Percentiles rank a stretch among this genome's conserved stretches.
Evolutionary conservation across 2,113 vertebrate species (phyloP).

Genomic region (Antechinus flavipes): DNA sequence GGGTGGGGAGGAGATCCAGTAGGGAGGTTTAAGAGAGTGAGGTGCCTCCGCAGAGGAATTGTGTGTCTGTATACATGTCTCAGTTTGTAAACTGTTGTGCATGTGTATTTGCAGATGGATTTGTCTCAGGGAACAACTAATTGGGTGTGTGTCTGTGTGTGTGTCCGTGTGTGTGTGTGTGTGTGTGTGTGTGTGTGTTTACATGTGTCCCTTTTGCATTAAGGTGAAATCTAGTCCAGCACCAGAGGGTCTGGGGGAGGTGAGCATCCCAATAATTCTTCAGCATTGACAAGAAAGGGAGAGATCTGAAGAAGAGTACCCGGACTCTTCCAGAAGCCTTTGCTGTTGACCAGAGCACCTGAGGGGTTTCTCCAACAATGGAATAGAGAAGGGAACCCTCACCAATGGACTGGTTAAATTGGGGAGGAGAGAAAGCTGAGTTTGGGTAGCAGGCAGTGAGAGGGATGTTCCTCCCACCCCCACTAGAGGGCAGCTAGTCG

Average conservation of each 20-base stretch:
- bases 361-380: background rate
- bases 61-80: background rate
- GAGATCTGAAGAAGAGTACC: fast-evolving
- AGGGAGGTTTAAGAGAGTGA: background rate
- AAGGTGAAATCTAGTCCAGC: constrained; percentile 54
- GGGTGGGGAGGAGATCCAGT: background rate
- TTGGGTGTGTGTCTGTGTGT: background rate
- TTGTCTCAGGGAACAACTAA: fast-evolving
- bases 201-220: background rate
- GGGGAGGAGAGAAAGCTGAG: background rate
- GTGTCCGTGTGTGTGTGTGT: background rate
- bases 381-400: background rate
- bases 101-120: background rate
- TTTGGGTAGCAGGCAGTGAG: background rate
- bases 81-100: background rate
- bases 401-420: background rate
- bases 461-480: background rate
- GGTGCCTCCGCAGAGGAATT: background rate
- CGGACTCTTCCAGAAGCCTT: constrained; percentile 10
- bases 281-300: background rate
- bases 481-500: background rate
- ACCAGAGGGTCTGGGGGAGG: background rate
- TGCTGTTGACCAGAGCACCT: background rate
- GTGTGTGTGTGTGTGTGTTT: background rate
- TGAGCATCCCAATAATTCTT: constrained; percentile 33